Conservation (phyloP, 2,888 invertebrate genomes). For the Andricus curvator region DNA sequence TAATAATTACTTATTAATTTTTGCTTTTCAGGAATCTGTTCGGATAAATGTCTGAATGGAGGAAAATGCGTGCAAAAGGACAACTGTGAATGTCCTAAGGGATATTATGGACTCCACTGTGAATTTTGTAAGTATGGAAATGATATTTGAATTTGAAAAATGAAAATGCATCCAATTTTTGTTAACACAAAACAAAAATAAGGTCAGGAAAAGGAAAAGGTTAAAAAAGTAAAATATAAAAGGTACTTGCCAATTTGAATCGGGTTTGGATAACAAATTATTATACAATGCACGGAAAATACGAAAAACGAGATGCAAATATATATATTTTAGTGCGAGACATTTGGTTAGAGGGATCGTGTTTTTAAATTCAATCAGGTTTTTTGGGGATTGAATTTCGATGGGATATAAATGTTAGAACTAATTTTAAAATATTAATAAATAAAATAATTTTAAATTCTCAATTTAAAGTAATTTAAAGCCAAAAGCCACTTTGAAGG, state of each 20-base stretch:
- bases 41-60: constrained; percentile 94
- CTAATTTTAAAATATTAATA: too few species aligned
- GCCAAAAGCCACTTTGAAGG: too few species aligned
- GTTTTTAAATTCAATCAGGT: too few species aligned
- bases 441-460: too few species aligned
- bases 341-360: too few species aligned
- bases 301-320: background rate
- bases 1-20: background rate
- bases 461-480: too few species aligned
- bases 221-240: background rate
- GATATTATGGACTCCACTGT: constrained; percentile 93
- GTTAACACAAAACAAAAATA: background rate
- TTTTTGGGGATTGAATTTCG: too few species aligned
- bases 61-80: constrained; percentile 97
- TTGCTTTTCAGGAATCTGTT: constrained; percentile 88
- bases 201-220: background rate
- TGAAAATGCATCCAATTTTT: background rate
- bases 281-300: background rate
- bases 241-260: background rate
- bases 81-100: constrained; percentile 94
- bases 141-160: constrained; percentile 1
- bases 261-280: background rate
- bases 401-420: too few species aligned
- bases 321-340: background rate
- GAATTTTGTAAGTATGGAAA: constrained; percentile 89